phyloP scores from a whole-genome alignment of 2,797 vertebrate genomes.

The Knipowitschia caucasica region DNA sequence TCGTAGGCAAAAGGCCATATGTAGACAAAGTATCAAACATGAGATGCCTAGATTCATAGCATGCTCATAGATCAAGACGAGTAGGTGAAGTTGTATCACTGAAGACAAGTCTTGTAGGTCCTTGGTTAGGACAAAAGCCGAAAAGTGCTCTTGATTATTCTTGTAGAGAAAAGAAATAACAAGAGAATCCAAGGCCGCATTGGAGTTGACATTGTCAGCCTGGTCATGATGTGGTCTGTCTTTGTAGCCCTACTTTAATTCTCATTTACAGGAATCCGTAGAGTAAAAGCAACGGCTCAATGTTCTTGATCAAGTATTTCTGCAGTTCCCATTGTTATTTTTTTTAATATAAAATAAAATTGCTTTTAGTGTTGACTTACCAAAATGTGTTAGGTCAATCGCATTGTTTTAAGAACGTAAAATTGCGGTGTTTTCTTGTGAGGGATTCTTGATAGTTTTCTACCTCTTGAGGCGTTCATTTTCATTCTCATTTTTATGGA shows the following conservation, averaged over 20 bases:
- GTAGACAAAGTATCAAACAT: conserved; percentile 2
- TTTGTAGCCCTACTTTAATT: conserved; percentile 5
- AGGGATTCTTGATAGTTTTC: conserved; percentile 9
- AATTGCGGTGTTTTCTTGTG: conserved; percentile 3
- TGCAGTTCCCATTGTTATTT: conserved; percentile 11
- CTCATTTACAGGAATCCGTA: not conserved
- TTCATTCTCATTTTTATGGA: conserved; percentile 1
- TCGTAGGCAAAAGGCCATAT: conserved; percentile 40
- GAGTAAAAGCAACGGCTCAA: not conserved
- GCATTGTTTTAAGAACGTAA: not conserved
- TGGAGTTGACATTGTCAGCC: conserved; percentile 15
- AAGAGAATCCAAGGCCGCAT: conserved; percentile 19
- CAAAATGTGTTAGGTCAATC: not conserved
- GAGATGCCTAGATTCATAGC: conserved; percentile 14
- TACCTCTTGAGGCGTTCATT: not conserved
- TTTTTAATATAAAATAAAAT: conserved; percentile 16
- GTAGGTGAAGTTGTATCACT: conserved; percentile 44
- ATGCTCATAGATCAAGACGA: conserved; percentile 29
- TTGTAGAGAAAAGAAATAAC: conserved; percentile 12
- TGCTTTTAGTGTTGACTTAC: conserved; percentile 6
- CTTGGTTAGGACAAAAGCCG: conserved; percentile 4
- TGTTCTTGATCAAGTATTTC: conserved; percentile 7
- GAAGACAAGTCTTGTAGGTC: conserved; percentile 45
- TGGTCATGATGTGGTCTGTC: conserved; percentile 9
- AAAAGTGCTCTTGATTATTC: conserved; percentile 16